Conservation (phyloP, 2,113 vertebrate species). For the Lates calcarifer region DNA sequence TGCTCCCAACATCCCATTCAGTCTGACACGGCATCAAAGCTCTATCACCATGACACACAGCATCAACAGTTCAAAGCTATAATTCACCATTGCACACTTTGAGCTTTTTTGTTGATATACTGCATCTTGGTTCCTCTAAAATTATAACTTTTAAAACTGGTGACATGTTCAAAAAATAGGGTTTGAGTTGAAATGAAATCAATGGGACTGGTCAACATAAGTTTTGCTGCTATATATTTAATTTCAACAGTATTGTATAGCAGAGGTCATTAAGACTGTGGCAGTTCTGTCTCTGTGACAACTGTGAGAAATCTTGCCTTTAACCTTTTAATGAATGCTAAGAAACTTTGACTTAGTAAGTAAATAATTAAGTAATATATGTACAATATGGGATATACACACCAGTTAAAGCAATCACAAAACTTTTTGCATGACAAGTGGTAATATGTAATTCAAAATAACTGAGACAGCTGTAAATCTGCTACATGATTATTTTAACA, state of each 20-base stretch:
- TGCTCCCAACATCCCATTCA: constrained; percentile 42
- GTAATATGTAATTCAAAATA: not conserved
- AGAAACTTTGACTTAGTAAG: too few relatives aligned
- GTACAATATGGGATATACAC: too few relatives aligned
- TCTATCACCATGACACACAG: constrained; percentile 21
- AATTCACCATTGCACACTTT: constrained; percentile 36
- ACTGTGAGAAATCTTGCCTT: not conserved
- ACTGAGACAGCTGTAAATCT: not conserved
- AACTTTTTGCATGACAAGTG: not conserved
- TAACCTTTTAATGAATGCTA: not conserved
- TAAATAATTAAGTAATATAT: too few relatives aligned
- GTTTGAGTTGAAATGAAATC: constrained; percentile 20
- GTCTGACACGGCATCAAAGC: constrained; percentile 56
- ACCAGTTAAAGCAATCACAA: not conserved
- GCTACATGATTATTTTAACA: not conserved
- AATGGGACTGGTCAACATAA: not conserved
- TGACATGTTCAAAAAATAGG: constrained; percentile 3
- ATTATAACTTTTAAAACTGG: constrained; percentile 8
- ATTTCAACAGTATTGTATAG: not conserved
- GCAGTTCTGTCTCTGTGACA: not conserved
- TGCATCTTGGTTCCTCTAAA: constrained; percentile 29
- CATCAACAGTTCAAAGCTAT: constrained; percentile 49
- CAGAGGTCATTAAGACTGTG: not conserved
- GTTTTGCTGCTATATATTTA: not conserved
- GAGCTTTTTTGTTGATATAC: constrained; percentile 2